phyloP scores from a whole-genome alignment of 2,888 invertebrate species.

The Diachrysia chrysitis region DNA sequence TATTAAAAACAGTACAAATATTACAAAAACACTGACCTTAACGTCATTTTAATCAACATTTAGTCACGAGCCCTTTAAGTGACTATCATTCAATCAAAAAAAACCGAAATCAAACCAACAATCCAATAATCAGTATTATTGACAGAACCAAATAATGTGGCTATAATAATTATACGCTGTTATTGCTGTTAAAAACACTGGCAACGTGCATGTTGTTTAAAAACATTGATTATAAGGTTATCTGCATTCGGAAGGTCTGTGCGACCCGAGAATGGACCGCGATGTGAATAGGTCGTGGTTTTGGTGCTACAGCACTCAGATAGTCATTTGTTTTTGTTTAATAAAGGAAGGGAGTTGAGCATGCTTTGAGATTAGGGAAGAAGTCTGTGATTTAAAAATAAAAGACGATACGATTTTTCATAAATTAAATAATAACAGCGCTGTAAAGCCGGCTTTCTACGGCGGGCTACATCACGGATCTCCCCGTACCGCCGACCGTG shows the following conservation, averaged over 20 bases:
- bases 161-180: not conserved
- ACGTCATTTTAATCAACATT: not conserved
- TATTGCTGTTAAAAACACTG: constrained; percentile 6
- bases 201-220: not conserved
- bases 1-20: not conserved
- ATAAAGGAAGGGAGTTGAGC: too few species aligned
- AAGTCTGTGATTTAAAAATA: too few species aligned
- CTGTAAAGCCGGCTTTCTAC: too few species aligned
- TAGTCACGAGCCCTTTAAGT: not conserved
- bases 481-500: too few species aligned
- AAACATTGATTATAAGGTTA: constrained; percentile 57
- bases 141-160: not conserved
- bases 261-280: constrained; percentile 62
- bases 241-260: constrained; percentile 68
- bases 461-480: too few species aligned
- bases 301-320: not conserved
- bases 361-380: not conserved
- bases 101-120: not conserved
- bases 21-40: not conserved
- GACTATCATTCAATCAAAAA: not conserved
- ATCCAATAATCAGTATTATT: not conserved
- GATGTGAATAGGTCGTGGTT: constrained; percentile 36
- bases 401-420: too few species aligned
- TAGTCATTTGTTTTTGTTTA: constrained; percentile 5
- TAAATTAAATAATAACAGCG: too few species aligned